Conservation (phyloP, 2,888 invertebrate genomes). For the Quadriops clusia region DNA sequence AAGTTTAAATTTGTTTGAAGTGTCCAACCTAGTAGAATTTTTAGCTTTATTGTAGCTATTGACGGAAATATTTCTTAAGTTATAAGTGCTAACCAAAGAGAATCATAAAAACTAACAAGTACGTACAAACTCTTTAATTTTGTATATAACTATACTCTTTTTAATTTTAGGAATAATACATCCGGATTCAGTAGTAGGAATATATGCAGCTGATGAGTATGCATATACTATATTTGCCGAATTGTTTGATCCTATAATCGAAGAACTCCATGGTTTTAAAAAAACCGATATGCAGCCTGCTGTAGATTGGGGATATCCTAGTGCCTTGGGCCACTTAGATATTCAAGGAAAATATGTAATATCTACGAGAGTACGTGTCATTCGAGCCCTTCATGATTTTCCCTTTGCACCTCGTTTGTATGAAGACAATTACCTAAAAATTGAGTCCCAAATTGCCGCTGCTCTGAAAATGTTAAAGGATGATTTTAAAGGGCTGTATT, state of each 20-base stretch:
- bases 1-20: no score
- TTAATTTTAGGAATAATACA: conserved; percentile 45
- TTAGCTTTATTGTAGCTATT: no score
- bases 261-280: conserved; percentile 55
- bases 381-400: conserved; percentile 47
- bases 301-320: conserved; percentile 48
- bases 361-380: conserved; percentile 55
- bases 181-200: conserved; percentile 51
- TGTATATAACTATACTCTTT: background rate
- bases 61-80: no score
- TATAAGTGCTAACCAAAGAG: no score
- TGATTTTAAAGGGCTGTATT: conserved; percentile 86
- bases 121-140: background rate
- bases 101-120: no score
- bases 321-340: conserved; percentile 44
- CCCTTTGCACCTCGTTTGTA: conserved; percentile 57
- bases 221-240: conserved; percentile 52
- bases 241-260: conserved; percentile 56
- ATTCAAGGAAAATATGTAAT: conserved; percentile 47
- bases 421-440: conserved; percentile 48
- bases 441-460: conserved; percentile 42
- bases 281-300: conserved; percentile 46
- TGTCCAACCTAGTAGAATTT: no score
- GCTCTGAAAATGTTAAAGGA: conserved; percentile 33
- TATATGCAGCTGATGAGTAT: conserved; percentile 57